Evolutionary conservation across 2,888 invertebrate genomes (phyloP).

Genomic region (Megastigmus dorsalis): DNA sequence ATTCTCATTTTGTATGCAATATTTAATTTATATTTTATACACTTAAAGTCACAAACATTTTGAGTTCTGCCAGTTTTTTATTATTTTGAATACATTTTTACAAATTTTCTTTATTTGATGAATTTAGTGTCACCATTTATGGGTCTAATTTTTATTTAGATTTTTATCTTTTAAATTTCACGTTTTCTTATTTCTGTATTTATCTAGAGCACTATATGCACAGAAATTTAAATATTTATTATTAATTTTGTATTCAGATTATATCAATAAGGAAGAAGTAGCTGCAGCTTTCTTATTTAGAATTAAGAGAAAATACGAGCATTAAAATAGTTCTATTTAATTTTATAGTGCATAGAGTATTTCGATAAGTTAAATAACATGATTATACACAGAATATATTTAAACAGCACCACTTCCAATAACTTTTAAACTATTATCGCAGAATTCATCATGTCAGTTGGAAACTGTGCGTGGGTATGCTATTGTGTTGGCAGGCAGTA

Average conservation of each 20-base stretch:
- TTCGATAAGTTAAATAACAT: conserved; percentile 48
- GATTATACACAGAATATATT: conserved; percentile 42
- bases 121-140: conserved; percentile 8
- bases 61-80: not conserved
- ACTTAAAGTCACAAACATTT: conserved; percentile 37
- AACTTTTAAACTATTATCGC: conserved; percentile 52
- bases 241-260: conserved; percentile 15
- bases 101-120: not conserved
- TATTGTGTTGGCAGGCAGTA: conserved; percentile 52
- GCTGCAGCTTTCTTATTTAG: conserved; percentile 12
- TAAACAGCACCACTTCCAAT: conserved; percentile 46
- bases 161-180: conserved; percentile 22
- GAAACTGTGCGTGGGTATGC: conserved; percentile 48
- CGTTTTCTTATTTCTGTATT: conserved; percentile 15
- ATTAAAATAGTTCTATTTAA: conserved; percentile 42
- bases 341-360: conserved; percentile 43
- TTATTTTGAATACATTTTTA: conserved; percentile 29
- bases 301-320: conserved; percentile 23
- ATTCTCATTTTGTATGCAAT: conserved; percentile 28
- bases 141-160: conserved; percentile 15
- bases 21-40: conserved; percentile 19
- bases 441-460: conserved; percentile 48
- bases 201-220: conserved; percentile 18
- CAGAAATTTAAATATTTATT: conserved; percentile 25
- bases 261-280: conserved; percentile 16